These are phyloP conservation scores for Orthosia gothica DNA, from an alignment of 2,888 invertebrate species.

Conservation along the genomic window DNA sequence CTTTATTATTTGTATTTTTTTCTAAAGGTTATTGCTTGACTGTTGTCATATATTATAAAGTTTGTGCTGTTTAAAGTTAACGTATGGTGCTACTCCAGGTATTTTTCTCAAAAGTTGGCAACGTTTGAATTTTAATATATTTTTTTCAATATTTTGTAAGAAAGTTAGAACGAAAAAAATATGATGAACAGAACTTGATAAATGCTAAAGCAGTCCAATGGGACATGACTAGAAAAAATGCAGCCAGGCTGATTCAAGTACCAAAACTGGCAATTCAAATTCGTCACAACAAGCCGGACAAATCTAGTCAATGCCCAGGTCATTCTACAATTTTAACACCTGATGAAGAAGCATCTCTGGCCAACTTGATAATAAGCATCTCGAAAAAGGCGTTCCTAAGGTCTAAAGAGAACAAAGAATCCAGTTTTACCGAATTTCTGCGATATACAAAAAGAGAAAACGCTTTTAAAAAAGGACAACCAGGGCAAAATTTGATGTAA, in stretches of 20 bases:
- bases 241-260: conserved; percentile 4
- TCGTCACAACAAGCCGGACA: background rate
- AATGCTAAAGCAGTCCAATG: background rate
- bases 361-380: background rate
- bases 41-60: background rate
- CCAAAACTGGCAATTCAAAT: background rate
- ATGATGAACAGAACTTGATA: background rate
- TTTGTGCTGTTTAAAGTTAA: background rate
- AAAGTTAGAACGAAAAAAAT: background rate
- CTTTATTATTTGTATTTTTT: background rate
- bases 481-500: conserved; percentile 2
- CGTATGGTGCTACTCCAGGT: background rate
- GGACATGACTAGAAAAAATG: background rate
- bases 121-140: too few species aligned
- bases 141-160: too few species aligned
- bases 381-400: background rate
- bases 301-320: background rate
- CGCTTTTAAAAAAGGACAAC: background rate
- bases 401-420: background rate
- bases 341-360: background rate
- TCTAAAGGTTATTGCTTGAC: background rate
- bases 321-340: conserved; percentile 2
- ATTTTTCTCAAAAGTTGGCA: background rate
- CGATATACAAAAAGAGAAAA: background rate
- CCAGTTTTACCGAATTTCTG: conserved; percentile 1